Evolutionary conservation across 2,797 vertebrate genomes (phyloP), one percentile per base, ranked within the genome.

Genomic region (Acestrorhynchus altus): DNA sequence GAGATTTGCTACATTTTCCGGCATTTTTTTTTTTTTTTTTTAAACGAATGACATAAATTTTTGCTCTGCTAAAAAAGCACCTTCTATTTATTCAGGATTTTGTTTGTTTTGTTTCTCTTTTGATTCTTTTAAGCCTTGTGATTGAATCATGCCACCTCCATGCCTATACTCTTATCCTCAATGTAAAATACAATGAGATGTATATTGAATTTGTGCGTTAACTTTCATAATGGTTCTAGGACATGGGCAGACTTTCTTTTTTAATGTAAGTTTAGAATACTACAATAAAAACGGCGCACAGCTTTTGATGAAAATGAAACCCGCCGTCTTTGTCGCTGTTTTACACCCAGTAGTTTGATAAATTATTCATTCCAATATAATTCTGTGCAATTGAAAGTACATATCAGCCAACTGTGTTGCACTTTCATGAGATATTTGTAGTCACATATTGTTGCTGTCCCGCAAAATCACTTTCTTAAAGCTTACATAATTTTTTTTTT

Each of bases 41-140:
- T 46, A 61, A 91, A 85, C 77, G 84, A 81, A 76, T 77, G 64
- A 76, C 46, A 63, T 80, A 87, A 89, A 90, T 91, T 35, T 92
- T 74, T 88, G 87, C 91, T 93, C 89, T 91, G 93, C 94, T 93
- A 90, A 93, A 74, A n/a, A 46, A 94, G 96, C 96, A 97, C 94
- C 95, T 97, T 96, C 93, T 96, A 98, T 98, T 98, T 98, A 98
- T 98, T 96, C 89, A 69, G 88, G 83, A n/a, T 61, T 68, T 79
- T 84, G 77, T 77, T 76, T 82, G 83, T 70, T 87, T 46, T 35
- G 31, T 35, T 35, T 35, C 31, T 87, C 71, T 80, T 57, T 86
- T 78, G 87, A 68, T 84, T 86, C 78, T 84, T 91, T 90, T 87
- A 91, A 95, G 92, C 93, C 92, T 96, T 95, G 93, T 94, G 91